Evolutionary conservation across 2,113 vertebrate genomes (phyloP).

Genomic region (Macrotus californicus): DNA sequence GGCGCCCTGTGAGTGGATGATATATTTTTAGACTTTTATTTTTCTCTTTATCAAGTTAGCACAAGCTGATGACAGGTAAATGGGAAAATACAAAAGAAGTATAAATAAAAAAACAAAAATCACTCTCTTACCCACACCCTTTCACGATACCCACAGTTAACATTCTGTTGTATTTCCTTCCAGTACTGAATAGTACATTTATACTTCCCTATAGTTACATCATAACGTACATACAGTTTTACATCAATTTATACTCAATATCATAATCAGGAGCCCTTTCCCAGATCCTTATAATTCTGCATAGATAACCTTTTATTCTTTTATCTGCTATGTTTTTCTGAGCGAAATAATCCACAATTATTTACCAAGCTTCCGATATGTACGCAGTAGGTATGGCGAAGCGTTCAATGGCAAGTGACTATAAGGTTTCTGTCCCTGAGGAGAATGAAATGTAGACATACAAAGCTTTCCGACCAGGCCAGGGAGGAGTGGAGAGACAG

Average conservation of each 20-base stretch:
- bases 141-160: not conserved
- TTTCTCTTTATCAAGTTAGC: slow-evolving; percentile 14
- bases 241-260: not conserved
- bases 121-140: not conserved
- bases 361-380: not conserved
- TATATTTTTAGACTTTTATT: not conserved
- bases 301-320: not conserved
- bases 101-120: not conserved
- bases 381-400: too few species aligned
- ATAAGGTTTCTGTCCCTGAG: not conserved
- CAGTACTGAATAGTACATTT: not conserved
- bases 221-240: not conserved
- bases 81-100: not conserved
- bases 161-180: not conserved
- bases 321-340: not conserved
- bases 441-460: not conserved
- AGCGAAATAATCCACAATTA: not conserved
- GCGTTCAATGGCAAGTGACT: not conserved
- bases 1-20: not conserved
- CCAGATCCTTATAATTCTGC: not conserved
- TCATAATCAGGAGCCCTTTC: not conserved
- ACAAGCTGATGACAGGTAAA: not conserved
- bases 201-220: not conserved
- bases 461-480: not conserved
- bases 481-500: not conserved